Conservation (phyloP, 92 coral and sea anemone genomes). For the Meandrina meandrites region DNA sequence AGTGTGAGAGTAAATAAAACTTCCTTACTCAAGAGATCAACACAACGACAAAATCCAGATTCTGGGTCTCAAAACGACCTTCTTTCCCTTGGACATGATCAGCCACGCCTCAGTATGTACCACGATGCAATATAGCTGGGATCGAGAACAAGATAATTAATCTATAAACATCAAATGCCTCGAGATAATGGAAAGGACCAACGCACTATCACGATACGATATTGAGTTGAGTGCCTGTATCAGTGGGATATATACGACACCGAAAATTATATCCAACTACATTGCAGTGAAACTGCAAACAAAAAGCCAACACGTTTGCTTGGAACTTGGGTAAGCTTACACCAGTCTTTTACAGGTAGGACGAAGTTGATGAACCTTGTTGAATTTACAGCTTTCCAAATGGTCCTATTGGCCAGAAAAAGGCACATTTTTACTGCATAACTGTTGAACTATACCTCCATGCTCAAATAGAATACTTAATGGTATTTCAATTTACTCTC, state of each 20-base stretch:
- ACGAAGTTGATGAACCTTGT: background rate
- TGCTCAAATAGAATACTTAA: background rate
- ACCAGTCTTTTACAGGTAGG: background rate
- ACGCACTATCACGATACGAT: background rate
- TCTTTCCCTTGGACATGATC: background rate
- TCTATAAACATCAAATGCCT: background rate
- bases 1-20: background rate
- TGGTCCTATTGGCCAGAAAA: background rate
- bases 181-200: background rate
- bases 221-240: conserved; percentile 4
- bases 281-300: background rate
- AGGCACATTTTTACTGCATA: background rate
- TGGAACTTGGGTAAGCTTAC: background rate
- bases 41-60: background rate
- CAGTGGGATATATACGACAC: background rate
- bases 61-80: background rate
- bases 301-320: background rate
- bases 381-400: background rate
- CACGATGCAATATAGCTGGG: background rate
- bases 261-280: background rate
- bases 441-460: background rate
- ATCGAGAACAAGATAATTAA: background rate
- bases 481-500: background rate
- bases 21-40: too few species aligned
- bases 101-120: too few species aligned